Percentiles rank a stretch among this genome's conserved stretches.
Conservation (phyloP, 2,113 vertebrate species). For the Corvus hawaiiensis region DNA sequence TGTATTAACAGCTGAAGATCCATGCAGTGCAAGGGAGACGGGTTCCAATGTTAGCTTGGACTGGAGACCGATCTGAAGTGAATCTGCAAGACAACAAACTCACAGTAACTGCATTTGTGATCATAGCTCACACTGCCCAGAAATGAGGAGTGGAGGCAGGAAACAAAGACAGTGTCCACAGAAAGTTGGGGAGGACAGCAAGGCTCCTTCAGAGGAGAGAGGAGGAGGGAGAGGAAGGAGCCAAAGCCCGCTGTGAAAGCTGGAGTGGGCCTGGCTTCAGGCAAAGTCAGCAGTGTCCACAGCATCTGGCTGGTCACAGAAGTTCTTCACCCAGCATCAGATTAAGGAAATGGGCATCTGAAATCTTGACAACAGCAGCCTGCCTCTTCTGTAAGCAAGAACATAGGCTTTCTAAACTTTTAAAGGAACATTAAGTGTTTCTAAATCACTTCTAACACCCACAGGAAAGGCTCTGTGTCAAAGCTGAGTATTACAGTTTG, state of each 20-base stretch:
- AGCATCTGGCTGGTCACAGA: background rate
- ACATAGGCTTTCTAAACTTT: background rate
- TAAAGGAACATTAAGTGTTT: background rate
- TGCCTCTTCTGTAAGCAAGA: background rate
- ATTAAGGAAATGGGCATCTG: background rate
- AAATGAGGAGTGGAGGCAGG: background rate
- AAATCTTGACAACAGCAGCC: background rate
- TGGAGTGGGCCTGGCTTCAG: background rate
- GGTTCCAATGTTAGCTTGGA: background rate
- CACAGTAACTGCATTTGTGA: background rate
- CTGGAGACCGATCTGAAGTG: background rate
- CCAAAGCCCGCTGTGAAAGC: background rate
- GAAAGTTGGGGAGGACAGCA: background rate
- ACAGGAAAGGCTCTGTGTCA: background rate
- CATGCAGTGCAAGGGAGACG: background rate
- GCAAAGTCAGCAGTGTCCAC: background rate
- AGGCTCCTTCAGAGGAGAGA: rapidly evolving
- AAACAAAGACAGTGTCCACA: background rate
- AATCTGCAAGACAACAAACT: background rate
- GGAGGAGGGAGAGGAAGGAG: background rate
- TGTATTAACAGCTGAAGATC: background rate
- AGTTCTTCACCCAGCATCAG: background rate
- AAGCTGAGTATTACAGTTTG: background rate
- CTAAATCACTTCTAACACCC: background rate
- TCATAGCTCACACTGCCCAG: background rate